Percentiles rank a stretch among this genome's conserved stretches.
phyloP scores from a whole-genome alignment of 1,140 invertebrate genomes.

The Daktulosphaira vitifoliae region DNA sequence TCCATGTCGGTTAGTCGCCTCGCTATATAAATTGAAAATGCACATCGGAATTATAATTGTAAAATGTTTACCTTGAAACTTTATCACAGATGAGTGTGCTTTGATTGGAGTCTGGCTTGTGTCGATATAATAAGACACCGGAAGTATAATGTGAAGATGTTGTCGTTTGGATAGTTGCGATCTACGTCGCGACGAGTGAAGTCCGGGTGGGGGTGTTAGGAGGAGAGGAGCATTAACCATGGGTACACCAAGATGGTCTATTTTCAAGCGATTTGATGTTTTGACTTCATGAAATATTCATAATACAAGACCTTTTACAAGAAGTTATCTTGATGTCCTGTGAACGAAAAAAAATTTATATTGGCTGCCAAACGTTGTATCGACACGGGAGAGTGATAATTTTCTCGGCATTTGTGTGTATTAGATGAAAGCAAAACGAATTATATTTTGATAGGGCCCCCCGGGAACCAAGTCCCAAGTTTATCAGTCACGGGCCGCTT shows the following conservation, averaged over 20 bases:
- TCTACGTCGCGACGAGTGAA: no score
- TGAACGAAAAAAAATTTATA: neutral
- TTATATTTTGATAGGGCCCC: neutral
- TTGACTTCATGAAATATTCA: constrained; percentile 25
- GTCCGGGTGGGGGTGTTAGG: no score
- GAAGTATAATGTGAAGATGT: no score
- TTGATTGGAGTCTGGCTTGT: no score
- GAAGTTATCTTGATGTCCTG: neutral
- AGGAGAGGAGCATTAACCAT: no score
- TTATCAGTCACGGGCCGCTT: neutral
- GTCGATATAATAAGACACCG: no score
- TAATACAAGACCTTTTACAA: neutral
- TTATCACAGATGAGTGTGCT: no score
- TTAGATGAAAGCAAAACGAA: neutral
- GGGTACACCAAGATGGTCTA: neutral
- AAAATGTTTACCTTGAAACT: no score
- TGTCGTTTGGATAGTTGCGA: no score
- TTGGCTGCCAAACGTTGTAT: neutral
- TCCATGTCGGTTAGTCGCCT: no score
- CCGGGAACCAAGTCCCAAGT: neutral
- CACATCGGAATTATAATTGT: no score
- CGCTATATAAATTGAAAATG: no score
- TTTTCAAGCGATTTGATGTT: constrained; percentile 7
- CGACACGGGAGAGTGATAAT: neutral
- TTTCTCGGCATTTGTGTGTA: neutral